Evolutionary conservation across 2,113 vertebrate genomes (phyloP), one percentile per base, ranked within the genome.

Genomic region (Micronisus gabar): DNA sequence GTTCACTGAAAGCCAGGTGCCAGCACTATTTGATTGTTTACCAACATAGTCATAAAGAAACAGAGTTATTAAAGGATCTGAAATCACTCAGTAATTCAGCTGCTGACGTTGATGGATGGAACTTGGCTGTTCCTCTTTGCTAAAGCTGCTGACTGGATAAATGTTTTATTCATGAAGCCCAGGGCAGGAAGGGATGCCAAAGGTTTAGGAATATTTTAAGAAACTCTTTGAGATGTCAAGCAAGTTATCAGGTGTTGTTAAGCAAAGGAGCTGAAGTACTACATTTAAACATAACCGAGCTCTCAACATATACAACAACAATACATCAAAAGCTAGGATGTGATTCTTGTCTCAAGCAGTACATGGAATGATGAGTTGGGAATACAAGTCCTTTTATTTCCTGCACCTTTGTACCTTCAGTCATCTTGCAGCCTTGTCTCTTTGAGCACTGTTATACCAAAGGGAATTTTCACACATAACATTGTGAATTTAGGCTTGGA

Each of bases 121-220:
- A 96, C 97, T 98, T 98, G 97, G 98, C 98, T 98, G 93, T 97
- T 98, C 96, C 96, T 98, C 96, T 98, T 97, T 98, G 98, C 98
- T 98, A 98, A 98, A 98, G 97, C 97, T 99, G 98, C 98, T 99
- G 99, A 99, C 98, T 98, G 98, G 98, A 97, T 98, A 93, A 97
- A 99, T 99, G 98, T 98, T 98, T 99, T 98, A 99, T 99, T 98
- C 98, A 99, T 98, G 98, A 98, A 98, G 97, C 97, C 98, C 95
- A 95, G 97, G 97, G 97, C 97, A 98, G 98, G 97, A 98, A 98
- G 95, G 96, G 97, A 98, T 98, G 98, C 98, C 98, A 98, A 98
- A 98, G 98, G 98, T 99, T 98, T 98, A 98, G 98, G 98, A 99
- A 99, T 99, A 99, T 99, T 98, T 99, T 99, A 98, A 98, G 97